phyloP scores from a whole-genome alignment of 2,113 vertebrate species.

The Pedionomus torquatus region DNA sequence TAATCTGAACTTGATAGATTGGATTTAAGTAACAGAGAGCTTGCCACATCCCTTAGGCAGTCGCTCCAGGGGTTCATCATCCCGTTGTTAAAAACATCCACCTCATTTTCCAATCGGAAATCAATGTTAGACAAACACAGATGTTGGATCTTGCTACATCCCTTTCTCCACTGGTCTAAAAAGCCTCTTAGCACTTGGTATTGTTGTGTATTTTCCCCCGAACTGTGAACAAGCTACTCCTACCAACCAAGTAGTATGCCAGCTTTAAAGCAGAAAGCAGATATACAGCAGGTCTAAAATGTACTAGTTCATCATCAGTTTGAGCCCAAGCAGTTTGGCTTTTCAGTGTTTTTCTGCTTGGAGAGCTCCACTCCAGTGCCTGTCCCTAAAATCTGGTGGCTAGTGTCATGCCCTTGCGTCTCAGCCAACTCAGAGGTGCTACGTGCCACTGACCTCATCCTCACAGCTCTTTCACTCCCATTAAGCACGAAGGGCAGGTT shows the following conservation, averaged over 20 bases:
- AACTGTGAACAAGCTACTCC: not conserved
- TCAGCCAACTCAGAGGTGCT: not conserved
- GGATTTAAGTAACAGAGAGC: not conserved
- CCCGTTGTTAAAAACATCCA: not conserved
- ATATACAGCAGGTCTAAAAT: not conserved
- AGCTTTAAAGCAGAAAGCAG: not conserved
- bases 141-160: not conserved
- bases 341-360: not conserved
- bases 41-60: not conserved
- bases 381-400: not conserved
- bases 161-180: not conserved
- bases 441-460: not conserved
- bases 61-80: not conserved
- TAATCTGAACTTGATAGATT: not conserved
- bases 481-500: not conserved
- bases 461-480: not conserved
- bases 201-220: not conserved
- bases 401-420: not conserved
- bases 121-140: slow-evolving; percentile 30
- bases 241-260: not conserved
- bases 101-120: slow-evolving; percentile 27
- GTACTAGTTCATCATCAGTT: not conserved
- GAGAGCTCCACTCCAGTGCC: not conserved
- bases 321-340: not conserved
- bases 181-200: not conserved